These are phyloP conservation scores for Acomys russatus DNA, from an alignment of 2,797 vertebrate species.

Conservation along the genomic window DNA sequence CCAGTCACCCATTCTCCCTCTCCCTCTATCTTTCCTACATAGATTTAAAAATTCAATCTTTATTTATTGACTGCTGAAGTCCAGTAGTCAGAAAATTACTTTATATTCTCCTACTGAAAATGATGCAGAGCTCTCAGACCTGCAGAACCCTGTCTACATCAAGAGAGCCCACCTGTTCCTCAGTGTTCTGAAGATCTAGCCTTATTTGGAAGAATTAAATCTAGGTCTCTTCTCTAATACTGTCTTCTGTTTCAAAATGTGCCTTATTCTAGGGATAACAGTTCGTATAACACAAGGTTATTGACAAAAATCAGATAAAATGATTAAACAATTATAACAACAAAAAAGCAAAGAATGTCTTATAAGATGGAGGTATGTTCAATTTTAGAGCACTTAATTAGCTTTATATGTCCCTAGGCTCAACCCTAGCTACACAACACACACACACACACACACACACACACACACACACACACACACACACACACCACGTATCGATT, in stretches of 20 bases:
- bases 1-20: neutral
- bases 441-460: neutral
- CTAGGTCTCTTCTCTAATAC: neutral
- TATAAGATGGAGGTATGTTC: neutral
- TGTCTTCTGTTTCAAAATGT: neutral
- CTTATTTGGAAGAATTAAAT: neutral
- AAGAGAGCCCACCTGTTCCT: neutral
- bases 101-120: neutral
- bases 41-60: too few relatives aligned
- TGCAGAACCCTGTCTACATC: neutral
- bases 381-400: neutral
- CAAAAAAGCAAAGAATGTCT: neutral
- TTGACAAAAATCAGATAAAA: neutral
- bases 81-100: neutral
- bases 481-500: neutral
- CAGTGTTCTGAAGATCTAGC: neutral
- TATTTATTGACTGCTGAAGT: neutral
- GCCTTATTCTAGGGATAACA: neutral
- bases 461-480: neutral
- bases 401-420: neutral
- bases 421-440: neutral
- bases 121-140: neutral
- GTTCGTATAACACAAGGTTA: neutral
- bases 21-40: neutral
- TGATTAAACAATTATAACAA: neutral